phyloP scores from a whole-genome alignment of 1,140 invertebrate species.

The Leucophenga varia region DNA sequence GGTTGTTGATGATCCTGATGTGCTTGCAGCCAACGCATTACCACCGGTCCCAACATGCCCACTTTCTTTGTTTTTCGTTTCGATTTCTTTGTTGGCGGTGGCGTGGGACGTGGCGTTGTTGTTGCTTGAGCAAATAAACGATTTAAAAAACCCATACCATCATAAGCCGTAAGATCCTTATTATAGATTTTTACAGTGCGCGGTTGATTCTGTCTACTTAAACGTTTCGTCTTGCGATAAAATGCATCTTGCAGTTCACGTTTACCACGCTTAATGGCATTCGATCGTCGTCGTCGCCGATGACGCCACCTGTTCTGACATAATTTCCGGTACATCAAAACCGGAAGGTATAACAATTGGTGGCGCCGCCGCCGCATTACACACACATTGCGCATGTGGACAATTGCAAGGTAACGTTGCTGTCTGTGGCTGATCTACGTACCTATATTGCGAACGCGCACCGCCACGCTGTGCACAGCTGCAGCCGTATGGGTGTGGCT shows the following conservation, averaged over 20 bases:
- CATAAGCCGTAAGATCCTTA: slow-evolving; percentile 32
- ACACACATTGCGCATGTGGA: slow-evolving; percentile 1
- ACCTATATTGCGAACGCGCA: slow-evolving; percentile 33
- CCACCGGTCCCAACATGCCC: too few species aligned
- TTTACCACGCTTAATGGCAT: slow-evolving; percentile 36
- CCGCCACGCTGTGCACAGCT: slow-evolving; percentile 27
- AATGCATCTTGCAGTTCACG: slow-evolving; percentile 30
- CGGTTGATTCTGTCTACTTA: slow-evolving; percentile 33
- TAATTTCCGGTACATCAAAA: too few species aligned
- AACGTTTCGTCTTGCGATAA: slow-evolving; percentile 18
- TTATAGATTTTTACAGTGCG: slow-evolving; percentile 41
- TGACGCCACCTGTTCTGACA: too few species aligned
- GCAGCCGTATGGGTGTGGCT: slow-evolving; percentile 18
- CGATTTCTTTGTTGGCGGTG: neutral
- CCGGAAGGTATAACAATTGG: too few species aligned
- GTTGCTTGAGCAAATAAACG: neutral
- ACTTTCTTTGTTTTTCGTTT: slow-evolving; percentile 42
- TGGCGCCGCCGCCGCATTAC: too few species aligned
- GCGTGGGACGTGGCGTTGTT: neutral
- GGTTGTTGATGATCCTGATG: too few species aligned
- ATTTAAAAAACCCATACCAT: slow-evolving; percentile 21
- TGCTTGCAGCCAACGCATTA: too few species aligned
- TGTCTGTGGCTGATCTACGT: slow-evolving; percentile 28
- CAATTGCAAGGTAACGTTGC: slow-evolving; percentile 7
- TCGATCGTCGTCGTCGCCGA: too few species aligned